Conservation (phyloP, 2,797 vertebrate genomes). For the Linurgus olivaceus region DNA sequence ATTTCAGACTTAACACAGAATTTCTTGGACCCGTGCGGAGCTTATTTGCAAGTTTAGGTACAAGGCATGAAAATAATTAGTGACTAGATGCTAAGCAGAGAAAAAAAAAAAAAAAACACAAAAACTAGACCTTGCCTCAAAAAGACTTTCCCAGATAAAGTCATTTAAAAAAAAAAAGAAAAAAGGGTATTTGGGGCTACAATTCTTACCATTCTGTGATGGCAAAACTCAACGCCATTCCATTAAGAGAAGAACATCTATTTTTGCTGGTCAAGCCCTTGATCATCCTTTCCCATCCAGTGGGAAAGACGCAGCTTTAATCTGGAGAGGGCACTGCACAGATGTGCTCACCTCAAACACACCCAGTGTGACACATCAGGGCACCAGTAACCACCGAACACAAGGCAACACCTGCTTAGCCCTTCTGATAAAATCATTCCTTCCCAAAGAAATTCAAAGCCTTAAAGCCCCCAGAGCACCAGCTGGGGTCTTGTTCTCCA, state of each 20-base stretch:
- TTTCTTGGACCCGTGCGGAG: neutral
- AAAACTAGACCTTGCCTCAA: neutral
- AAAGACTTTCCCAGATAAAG: neutral
- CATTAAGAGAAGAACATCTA: neutral
- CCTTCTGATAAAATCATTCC: neutral
- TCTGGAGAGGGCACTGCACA: neutral
- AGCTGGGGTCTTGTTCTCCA: neutral
- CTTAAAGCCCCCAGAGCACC: neutral
- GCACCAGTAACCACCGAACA: neutral
- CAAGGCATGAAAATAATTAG: neutral
- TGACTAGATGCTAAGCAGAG: neutral
- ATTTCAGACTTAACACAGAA: neutral
- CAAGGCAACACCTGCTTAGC: neutral
- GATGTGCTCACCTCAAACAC: neutral
- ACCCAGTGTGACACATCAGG: neutral
- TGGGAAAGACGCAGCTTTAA: neutral
- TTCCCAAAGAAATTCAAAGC: neutral
- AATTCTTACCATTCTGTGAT: neutral
- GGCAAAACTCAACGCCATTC: neutral
- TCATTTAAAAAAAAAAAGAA: no score
- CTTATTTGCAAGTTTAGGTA: neutral
- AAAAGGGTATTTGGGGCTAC: neutral
- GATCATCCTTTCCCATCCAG: neutral
- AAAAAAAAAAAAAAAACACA: neutral
- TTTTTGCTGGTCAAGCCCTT: neutral